Base-by-base conservation (phyloP, 2,113 vertebrate species). In the Thryonomys swinderianus region DNA sequence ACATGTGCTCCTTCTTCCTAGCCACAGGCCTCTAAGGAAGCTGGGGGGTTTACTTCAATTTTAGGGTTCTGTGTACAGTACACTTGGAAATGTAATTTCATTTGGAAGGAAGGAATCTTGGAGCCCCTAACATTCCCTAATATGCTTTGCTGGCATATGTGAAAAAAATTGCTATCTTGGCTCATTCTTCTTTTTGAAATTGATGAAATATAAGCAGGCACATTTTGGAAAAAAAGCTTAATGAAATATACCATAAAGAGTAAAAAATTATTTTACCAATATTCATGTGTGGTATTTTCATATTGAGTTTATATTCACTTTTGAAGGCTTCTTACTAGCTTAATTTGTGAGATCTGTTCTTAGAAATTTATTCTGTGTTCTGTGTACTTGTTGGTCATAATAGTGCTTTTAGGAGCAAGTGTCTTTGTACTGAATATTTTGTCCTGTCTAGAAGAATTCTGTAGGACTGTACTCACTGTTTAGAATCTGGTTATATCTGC, bases 11-110 rank as follows among this genome's bases (percentile, higher is more conserved):
- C 95, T 95, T 93, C 61, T 90, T 79, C 40, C 94, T 96, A 91
- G 3, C 40, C 62, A 16, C 7, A 55, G 11, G 34, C 51, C 59
- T 94, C 32, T 81, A 48, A 97, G 92, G 97, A 0, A 53, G 83
- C 95, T 73, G 88, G 69, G 78, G 85, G 55, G 91, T 95, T 97
- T 20, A 80, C 14, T 85, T 93, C 87, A 94, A 96, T 93, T 88
- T 89, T 84, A 93, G 80, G 74, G 61, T 89, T 94, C 55, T 88
- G 5, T 37, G 27, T 85, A 78, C 34, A 89, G 51, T 92, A 86
- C 95, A 79, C 45, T 93, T 92, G 67, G 83, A 96, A 97, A 96
- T 88, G 8, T 76, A 69, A 98, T 85, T 96, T 87, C 69, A 96
- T 96, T 81, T 92, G 34, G 88, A 95, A 94, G 71, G 55, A 90